phyloP scores from a whole-genome alignment of 2,113 vertebrate species.

The Apeltes quadracus region DNA sequence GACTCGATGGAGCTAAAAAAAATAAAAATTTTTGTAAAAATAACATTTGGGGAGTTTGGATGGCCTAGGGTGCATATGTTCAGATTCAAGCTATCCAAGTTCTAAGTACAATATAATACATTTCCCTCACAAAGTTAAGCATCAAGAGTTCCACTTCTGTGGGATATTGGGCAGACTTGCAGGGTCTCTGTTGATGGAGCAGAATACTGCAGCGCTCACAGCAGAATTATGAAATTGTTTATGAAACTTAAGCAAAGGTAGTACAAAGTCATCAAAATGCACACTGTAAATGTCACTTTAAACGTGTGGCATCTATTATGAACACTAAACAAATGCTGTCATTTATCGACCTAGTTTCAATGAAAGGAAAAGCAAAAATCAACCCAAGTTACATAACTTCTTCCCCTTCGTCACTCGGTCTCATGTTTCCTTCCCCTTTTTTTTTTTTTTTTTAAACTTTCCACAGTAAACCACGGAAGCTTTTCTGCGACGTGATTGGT shows the following conservation, averaged over 20 bases:
- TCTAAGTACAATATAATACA: too few relatives aligned
- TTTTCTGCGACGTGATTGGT: constrained; percentile 57
- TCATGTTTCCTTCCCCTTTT: constrained; percentile 15
- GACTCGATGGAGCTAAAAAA: too few relatives aligned
- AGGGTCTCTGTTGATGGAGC: constrained; percentile 42
- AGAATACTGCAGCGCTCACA: neutral
- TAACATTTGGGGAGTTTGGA: too few relatives aligned
- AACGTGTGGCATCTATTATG: neutral
- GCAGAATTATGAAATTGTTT: neutral
- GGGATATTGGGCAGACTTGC: neutral
- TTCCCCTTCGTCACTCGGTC: constrained; percentile 8
- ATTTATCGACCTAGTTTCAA: neutral
- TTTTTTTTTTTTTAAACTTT: too few relatives aligned
- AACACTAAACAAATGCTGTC: neutral
- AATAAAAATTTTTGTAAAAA: too few relatives aligned
- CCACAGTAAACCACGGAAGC: constrained; percentile 35
- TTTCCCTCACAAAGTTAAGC: neutral
- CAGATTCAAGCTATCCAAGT: too few relatives aligned
- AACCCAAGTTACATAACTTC: constrained; percentile 40
- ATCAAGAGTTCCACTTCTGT: neutral
- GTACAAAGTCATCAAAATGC: too few relatives aligned
- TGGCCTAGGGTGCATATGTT: too few relatives aligned
- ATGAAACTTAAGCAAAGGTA: neutral
- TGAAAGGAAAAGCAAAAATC: neutral
- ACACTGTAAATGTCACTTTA: too few relatives aligned